A percentile compares a stretch with the other conserved stretches of the same genome.
These are phyloP conservation scores for Aleiodes alternator DNA, from an alignment of 2,888 invertebrate species.

Conservation along the genomic window DNA sequence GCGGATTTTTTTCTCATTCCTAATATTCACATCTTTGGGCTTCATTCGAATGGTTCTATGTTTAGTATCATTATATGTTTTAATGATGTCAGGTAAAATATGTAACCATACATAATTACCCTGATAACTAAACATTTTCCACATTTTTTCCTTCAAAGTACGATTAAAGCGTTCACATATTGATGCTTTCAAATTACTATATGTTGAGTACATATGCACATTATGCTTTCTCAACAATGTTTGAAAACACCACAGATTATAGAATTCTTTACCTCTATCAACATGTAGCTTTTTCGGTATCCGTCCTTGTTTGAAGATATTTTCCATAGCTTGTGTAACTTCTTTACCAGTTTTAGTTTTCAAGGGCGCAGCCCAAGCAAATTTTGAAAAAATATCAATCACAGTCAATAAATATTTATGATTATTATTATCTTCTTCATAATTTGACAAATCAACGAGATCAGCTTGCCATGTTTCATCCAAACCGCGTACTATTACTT, in stretches of 20 bases:
- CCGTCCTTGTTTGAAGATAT: slow-evolving; percentile 45
- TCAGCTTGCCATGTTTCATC: too few relatives aligned
- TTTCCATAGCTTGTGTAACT: slow-evolving; percentile 58
- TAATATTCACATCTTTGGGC: slow-evolving; percentile 49
- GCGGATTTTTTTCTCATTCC: slow-evolving; percentile 41
- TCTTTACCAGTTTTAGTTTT: slow-evolving; percentile 65
- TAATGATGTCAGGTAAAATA: slow-evolving; percentile 44
- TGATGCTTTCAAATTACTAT: too few relatives aligned
- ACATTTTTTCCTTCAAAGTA: slow-evolving; percentile 37
- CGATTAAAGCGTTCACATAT: too few relatives aligned
- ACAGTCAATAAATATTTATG: too few relatives aligned
- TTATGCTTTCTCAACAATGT: slow-evolving; percentile 35
- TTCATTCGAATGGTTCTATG: slow-evolving; percentile 68
- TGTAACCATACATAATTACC: slow-evolving; percentile 44
- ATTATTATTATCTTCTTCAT: too few relatives aligned
- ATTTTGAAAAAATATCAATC: slow-evolving; percentile 67
- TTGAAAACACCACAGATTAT: slow-evolving; percentile 47
- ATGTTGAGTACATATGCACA: too few relatives aligned
- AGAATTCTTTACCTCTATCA: slow-evolving; percentile 51
- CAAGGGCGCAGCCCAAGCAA: slow-evolving; percentile 67
- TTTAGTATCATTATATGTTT: slow-evolving; percentile 63
- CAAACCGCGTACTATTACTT: too few relatives aligned
- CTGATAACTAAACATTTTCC: slow-evolving; percentile 22
- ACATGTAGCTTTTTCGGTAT: slow-evolving; percentile 48
- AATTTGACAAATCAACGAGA: too few relatives aligned